Evolutionary conservation across 2,797 vertebrate genomes (phyloP).

Genomic region (Novumbra hubbsi): DNA sequence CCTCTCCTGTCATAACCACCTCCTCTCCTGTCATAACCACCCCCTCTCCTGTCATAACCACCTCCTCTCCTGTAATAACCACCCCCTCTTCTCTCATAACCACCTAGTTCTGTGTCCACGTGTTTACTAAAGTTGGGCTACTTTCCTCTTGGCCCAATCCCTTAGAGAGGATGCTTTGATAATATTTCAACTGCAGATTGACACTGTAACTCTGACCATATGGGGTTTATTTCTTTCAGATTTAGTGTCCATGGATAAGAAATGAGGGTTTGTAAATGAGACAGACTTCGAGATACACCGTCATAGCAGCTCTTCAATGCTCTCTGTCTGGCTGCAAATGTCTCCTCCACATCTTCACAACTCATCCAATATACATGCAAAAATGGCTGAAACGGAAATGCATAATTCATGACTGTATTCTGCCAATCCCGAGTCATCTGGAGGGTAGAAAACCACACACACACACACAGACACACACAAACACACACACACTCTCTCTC

Average conservation of each 20-base stretch:
- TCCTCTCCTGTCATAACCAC: too few relatives aligned
- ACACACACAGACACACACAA: background rate
- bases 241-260: background rate
- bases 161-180: too few relatives aligned
- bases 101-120: too few relatives aligned
- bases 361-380: slow-evolving; percentile 34
- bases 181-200: too few relatives aligned
- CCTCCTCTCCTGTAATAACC: too few relatives aligned
- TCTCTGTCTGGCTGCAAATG: slow-evolving; percentile 22
- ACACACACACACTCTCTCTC: background rate
- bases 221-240: background rate
- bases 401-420: slow-evolving; percentile 18
- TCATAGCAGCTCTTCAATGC: background rate
- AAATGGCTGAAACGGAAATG: slow-evolving; percentile 23
- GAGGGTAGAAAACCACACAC: background rate
- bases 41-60: too few relatives aligned
- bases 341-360: slow-evolving; percentile 13
- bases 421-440: background rate
- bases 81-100: too few relatives aligned
- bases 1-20: too few relatives aligned
- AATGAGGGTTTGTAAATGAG: slow-evolving; percentile 9
- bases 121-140: too few relatives aligned
- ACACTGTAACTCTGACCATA: background rate
- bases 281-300: background rate
- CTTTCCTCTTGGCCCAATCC: too few relatives aligned